These are phyloP conservation scores for Betta splendens DNA, from an alignment of 2,797 vertebrate species.

Conservation along the genomic window DNA sequence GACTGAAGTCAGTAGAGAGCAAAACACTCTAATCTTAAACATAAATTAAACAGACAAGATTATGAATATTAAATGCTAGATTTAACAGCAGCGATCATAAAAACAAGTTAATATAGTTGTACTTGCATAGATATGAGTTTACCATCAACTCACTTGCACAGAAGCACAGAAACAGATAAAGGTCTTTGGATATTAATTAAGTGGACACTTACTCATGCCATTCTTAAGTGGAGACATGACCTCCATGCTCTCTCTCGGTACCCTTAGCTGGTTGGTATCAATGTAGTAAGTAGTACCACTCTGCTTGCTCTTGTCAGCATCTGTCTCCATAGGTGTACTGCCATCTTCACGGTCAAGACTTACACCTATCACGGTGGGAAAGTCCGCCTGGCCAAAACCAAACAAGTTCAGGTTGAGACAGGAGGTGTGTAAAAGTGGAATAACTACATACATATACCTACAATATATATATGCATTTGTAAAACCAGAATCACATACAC, in stretches of 20 bases:
- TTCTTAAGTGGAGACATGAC: constrained; percentile 98
- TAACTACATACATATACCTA: too few species aligned
- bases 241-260: constrained; percentile 96
- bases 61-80: constrained; percentile 34
- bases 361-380: constrained; percentile 96
- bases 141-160: too few species aligned
- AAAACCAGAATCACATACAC: not conserved
- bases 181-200: constrained; percentile 10
- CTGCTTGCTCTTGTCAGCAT: constrained; percentile 94
- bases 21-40: constrained; percentile 31
- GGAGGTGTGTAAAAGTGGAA: too few species aligned
- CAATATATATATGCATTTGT: too few species aligned
- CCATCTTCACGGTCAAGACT: constrained; percentile 95
- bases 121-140: not conserved
- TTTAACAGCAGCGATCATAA: constrained; percentile 18
- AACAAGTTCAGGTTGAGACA: constrained; percentile 10
- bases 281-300: constrained; percentile 95
- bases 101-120: not conserved
- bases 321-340: constrained; percentile 94
- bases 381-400: constrained; percentile 88
- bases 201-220: constrained; percentile 91
- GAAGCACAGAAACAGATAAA: not conserved
- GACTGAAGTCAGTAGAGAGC: constrained; percentile 8
- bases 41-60: constrained; percentile 15
- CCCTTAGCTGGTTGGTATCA: constrained; percentile 95